A percentile compares a stretch with the other conserved stretches of the same genome.
These are phyloP conservation scores for Erebia palarica DNA, from an alignment of 2,888 invertebrate genomes.

Conservation along the genomic window DNA sequence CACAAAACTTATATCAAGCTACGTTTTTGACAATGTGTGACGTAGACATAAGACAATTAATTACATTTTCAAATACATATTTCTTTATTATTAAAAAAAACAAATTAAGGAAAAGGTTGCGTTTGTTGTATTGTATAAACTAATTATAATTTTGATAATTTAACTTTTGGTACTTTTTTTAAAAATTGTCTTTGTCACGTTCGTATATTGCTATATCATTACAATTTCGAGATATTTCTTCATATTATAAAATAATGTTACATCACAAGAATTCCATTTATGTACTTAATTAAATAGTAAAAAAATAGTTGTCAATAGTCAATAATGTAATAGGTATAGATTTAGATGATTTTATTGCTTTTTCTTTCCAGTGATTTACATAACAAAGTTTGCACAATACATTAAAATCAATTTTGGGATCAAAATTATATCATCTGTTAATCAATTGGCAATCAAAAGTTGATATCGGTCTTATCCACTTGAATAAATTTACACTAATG, in stretches of 20 bases:
- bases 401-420: conserved; percentile 63
- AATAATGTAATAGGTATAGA: conserved; percentile 58
- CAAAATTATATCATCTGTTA: conserved; percentile 58
- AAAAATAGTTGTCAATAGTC: conserved; percentile 66
- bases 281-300: conserved; percentile 68
- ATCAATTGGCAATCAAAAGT: conserved; percentile 56
- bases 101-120: background rate
- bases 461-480: conserved; percentile 30
- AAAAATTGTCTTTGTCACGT: background rate
- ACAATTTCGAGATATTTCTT: conserved; percentile 15
- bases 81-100: background rate
- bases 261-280: conserved; percentile 54
- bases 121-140: background rate
- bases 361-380: conserved; percentile 41
- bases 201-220: conserved; percentile 2
- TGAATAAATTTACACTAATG: background rate
- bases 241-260: conserved; percentile 24
- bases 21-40: conserved; percentile 2
- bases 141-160: background rate
- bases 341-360: conserved; percentile 51
- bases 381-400: conserved; percentile 34
- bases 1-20: conserved; percentile 1
- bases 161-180: background rate
- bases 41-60: background rate
- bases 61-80: background rate